A percentile compares a stretch with the other conserved stretches of the same genome.
Conservation (phyloP, 2,888 invertebrate species). For the Teinopalpus imperialis region DNA sequence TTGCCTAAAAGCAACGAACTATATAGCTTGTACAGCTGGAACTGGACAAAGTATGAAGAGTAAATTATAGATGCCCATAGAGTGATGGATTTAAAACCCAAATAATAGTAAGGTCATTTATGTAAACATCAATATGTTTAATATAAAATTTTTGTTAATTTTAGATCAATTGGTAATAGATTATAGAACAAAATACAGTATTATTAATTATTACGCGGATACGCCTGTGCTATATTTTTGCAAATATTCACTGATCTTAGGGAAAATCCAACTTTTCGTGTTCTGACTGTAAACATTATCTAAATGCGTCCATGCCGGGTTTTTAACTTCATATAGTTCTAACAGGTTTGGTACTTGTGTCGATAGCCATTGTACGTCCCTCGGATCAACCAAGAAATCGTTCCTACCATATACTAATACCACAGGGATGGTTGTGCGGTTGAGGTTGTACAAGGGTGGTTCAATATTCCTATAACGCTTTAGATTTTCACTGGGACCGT, state of each 20-base stretch:
- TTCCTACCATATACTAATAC: slow-evolving; percentile 55
- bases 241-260: slow-evolving; percentile 16
- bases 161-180: too few species aligned
- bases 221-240: neutral
- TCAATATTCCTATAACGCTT: slow-evolving; percentile 44
- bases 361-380: slow-evolving; percentile 79
- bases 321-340: slow-evolving; percentile 77
- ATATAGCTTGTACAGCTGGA: too few species aligned
- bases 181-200: too few species aligned
- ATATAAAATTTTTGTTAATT: too few species aligned
- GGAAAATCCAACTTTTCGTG: slow-evolving; percentile 4
- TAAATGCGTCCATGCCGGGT: slow-evolving; percentile 58
- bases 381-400: slow-evolving; percentile 82
- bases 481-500: slow-evolving; percentile 49
- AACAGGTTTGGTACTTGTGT: slow-evolving; percentile 78
- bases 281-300: slow-evolving; percentile 46
- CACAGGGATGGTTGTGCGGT: slow-evolving; percentile 48
- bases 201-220: too few species aligned
- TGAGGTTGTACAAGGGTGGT: slow-evolving; percentile 53
- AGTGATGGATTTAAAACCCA: too few species aligned
- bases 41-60: too few species aligned
- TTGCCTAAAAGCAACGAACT: too few species aligned
- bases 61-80: too few species aligned
- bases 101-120: too few species aligned
- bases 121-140: too few species aligned